Evolutionary conservation across 2,888 invertebrate genomes (phyloP), one percentile per base, ranked within the genome.

Genomic region (Spisula solida): DNA sequence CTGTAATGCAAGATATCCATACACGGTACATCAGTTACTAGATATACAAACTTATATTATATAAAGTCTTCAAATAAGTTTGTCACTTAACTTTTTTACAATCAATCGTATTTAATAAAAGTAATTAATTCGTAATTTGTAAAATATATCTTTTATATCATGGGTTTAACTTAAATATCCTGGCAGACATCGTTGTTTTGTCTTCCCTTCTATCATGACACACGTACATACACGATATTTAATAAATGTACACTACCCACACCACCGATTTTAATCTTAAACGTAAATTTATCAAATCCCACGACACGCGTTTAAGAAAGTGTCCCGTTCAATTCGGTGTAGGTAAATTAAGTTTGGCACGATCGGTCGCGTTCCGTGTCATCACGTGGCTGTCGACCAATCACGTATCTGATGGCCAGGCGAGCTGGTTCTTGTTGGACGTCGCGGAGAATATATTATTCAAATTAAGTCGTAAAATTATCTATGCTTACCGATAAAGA

Each of bases 221-320:
- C 41, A 41, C 41, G 41, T 18, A 34, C 34, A 34, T 31, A 34
- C 34, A 4, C 16, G 10, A 18, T 31, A 14, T 31, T 75, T 75
- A 31, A 75, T 75, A 75, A 34, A 75, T 0, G 16, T 14, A 75
- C 16, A 75, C 31, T 34, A 16, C 16, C 75, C 18, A 31, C 12
- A 75, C 75, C 75, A 6, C 34, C 1, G 75, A 16, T 75, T 29
- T 31, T 75, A 34, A 75, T 34, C 34, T 31, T 34, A 29, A 41
- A 31, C 18, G 18, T 75, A 70, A 41, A 70, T 70, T 82, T 70
- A 82, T 82, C 80, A 47, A 82, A 41, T 41, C 82, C n/a, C 20
- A n/a, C 55, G 82, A 82, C 82, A 82, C 82, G 82, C 82, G 41
- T 70, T 56, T 47, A 80, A 70, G 70, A 82, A 70, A 47, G 70